These are phyloP conservation scores for Chloroceryle amazona DNA, from an alignment of 2,797 vertebrate genomes.

Conservation along the genomic window DNA sequence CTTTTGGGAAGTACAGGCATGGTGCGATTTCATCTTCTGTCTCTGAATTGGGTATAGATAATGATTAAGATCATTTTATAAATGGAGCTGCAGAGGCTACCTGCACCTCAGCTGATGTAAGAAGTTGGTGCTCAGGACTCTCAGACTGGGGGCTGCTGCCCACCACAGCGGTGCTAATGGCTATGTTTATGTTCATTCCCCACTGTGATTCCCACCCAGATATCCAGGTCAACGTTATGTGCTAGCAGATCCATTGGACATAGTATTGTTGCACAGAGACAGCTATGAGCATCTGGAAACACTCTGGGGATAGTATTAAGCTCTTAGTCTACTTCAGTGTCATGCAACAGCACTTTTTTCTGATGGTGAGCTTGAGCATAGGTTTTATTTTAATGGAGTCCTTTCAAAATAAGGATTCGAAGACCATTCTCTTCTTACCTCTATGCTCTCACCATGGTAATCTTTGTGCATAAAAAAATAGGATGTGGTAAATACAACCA, in stretches of 20 bases:
- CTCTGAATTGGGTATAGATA: background rate
- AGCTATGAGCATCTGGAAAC: background rate
- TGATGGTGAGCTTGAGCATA: background rate
- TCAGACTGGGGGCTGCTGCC: background rate
- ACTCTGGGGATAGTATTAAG: background rate
- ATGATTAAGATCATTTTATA: background rate
- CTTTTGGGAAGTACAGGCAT: background rate
- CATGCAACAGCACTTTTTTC: background rate
- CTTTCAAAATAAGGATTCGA: background rate
- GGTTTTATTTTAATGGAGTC: background rate
- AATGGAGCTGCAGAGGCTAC: background rate
- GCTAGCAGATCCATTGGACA: rapidly evolving
- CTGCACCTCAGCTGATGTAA: background rate
- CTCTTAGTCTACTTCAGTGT: background rate
- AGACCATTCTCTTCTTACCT: background rate
- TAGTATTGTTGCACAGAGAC: background rate
- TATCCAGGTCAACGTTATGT: background rate
- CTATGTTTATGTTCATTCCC: rapidly evolving
- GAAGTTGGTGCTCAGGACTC: background rate
- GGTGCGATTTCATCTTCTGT: background rate
- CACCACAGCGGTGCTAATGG: background rate
- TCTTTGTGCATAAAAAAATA: background rate
- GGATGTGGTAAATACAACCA: background rate
- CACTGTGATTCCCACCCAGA: rapidly evolving
- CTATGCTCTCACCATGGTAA: background rate